phyloP scores from a whole-genome alignment of 2,113 vertebrate species.

The Indri indri region DNA sequence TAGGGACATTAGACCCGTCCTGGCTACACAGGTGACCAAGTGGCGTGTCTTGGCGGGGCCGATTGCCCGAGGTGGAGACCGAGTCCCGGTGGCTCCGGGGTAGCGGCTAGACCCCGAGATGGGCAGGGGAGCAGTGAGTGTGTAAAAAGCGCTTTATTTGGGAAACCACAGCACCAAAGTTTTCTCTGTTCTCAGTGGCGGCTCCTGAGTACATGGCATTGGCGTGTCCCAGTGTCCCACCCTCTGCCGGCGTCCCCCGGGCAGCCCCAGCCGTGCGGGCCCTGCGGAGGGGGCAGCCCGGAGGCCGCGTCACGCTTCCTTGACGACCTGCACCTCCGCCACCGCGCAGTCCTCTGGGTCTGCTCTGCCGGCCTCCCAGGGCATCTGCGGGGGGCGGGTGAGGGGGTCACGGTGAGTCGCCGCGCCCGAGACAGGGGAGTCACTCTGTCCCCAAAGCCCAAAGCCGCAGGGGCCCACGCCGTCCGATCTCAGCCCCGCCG shows the following conservation, averaged over 20 bases:
- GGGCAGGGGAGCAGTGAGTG: background rate
- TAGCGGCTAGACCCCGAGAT: background rate
- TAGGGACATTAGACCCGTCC: rapidly evolving
- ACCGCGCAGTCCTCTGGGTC: background rate
- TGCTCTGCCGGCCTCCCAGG: rapidly evolving
- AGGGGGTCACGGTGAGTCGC: rapidly evolving
- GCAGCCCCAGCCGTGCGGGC: background rate
- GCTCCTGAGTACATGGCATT: rapidly evolving
- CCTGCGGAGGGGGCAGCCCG: rapidly evolving
- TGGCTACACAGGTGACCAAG: background rate
- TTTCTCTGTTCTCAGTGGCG: background rate
- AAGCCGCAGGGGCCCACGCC: rapidly evolving
- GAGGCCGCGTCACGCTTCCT: rapidly evolving
- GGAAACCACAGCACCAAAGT: background rate
- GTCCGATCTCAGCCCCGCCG: rapidly evolving
- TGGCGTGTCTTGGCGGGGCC: background rate
- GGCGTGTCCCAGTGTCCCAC: too few relatives aligned
- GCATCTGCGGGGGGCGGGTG: background rate
- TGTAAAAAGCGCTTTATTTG: background rate
- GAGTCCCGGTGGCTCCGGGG: background rate
- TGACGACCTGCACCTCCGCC: background rate
- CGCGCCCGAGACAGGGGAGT: rapidly evolving
- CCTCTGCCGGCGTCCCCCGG: too few relatives aligned
- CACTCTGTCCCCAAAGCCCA: rapidly evolving
- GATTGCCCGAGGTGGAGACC: background rate